Conservation (phyloP, 2,797 vertebrate species). For the Sebastes vulpes region DNA sequence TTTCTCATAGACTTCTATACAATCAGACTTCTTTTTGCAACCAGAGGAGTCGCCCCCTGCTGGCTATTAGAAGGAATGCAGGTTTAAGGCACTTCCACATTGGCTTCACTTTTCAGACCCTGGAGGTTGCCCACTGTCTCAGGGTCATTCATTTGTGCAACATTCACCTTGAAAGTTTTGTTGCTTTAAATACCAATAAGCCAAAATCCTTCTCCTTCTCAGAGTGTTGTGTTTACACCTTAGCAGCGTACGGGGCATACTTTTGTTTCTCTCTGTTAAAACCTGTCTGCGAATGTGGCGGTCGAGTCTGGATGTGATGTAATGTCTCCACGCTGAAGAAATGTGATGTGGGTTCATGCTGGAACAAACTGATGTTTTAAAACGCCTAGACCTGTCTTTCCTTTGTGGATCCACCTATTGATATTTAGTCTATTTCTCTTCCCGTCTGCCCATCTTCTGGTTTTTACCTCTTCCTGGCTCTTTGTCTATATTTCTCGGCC, state of each 20-base stretch:
- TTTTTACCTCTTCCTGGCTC: neutral
- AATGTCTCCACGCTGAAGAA: neutral
- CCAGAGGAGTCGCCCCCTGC: too few relatives aligned
- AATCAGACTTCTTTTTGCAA: too few relatives aligned
- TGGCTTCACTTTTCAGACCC: neutral
- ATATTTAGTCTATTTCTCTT: neutral
- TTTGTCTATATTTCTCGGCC: slow-evolving; percentile 15
- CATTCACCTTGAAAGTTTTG: neutral
- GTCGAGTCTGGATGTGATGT: neutral
- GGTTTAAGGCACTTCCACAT: fast-evolving
- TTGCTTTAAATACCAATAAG: neutral
- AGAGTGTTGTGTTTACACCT: neutral
- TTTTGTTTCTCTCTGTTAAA: neutral
- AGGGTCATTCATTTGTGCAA: neutral
- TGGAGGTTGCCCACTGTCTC: neutral
- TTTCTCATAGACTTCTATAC: too few relatives aligned
- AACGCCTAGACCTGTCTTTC: neutral
- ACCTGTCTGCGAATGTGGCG: slow-evolving; percentile 6
- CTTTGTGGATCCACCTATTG: neutral
- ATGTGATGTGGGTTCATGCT: neutral
- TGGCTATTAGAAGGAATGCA: too few relatives aligned
- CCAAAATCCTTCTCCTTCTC: neutral
- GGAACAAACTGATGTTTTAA: neutral
- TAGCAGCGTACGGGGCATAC: neutral
- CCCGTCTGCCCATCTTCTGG: neutral